Evolutionary conservation across 2,113 vertebrate genomes (phyloP), one percentile per base, ranked within the genome.

Genomic region (Baryphthengus martii): DNA sequence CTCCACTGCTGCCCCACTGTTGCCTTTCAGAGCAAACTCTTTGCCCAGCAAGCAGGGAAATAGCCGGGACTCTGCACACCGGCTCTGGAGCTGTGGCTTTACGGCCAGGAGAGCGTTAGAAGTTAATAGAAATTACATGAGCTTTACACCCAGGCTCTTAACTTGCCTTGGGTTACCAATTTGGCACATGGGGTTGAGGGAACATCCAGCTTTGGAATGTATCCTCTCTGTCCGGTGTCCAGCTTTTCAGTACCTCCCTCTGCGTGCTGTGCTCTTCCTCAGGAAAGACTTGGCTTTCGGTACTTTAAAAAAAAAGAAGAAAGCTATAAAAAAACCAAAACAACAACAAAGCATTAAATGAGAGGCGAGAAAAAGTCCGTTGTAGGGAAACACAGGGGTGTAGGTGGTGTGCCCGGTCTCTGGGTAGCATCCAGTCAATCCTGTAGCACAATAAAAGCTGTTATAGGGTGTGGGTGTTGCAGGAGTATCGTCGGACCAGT

Each of bases 81-180:
- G 20, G 45, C 72, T 71, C 85, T 2, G 19, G 55, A 63, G 82
- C 82, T 4, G 68, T n/a, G 28, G 72, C 76, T 93, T 93, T 17
- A 47, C 29, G 5, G 92, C 93, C 90, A 85, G 90, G 61, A 78
- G 85, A 3, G 1, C 1, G 4, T 89, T 80, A 86, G 90, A 86
- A 88, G 72, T 88, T 53, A 50, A 63, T 88, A 44, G 79, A 91
- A 95, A 94, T 97, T 92, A 84, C 82, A 78, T 40, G 85, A 93
- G 96, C 93, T 96, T 97, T 94, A 93, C 93, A 93, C 93, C 90
- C 85, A 17, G 93, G 55, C 79, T 55, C 83, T 45, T 88, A 12
- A 23, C 93, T 92, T 96, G 95, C 96, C 79, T 95, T 95, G 93
- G 79, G 95, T 97, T 96, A 96, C 95, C 75, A 77, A 40, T 90